Evolutionary conservation across 2,888 invertebrate species (phyloP).

Genomic region (Megastigmus dorsalis): DNA sequence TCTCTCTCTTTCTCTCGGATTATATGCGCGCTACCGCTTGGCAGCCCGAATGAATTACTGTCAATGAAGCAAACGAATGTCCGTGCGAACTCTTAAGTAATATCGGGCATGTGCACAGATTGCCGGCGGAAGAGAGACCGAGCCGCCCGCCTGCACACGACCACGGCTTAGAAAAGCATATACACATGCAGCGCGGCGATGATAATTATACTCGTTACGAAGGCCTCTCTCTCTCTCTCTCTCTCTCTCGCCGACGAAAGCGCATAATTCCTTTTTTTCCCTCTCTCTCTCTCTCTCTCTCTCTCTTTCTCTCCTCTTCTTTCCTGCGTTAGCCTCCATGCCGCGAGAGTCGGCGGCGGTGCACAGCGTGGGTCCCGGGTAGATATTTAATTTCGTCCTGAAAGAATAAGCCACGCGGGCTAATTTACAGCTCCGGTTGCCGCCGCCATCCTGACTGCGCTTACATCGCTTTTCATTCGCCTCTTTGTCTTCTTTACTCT

Average conservation of each 20-base stretch:
- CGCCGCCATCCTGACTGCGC: slow-evolving; percentile 55
- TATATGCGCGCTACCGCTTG: neutral
- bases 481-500: slow-evolving; percentile 47
- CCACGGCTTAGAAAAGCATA: slow-evolving; percentile 35
- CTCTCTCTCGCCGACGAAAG: too few relatives aligned
- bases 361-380: slow-evolving; percentile 69
- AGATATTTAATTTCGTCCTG: slow-evolving; percentile 69
- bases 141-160: neutral
- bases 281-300: slow-evolving; percentile 32
- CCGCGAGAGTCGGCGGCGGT: slow-evolving; percentile 46
- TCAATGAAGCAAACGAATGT: slow-evolving; percentile 17
- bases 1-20: too few relatives aligned
- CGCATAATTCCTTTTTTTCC: neutral
- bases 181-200: slow-evolving; percentile 50
- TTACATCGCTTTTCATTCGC: slow-evolving; percentile 53
- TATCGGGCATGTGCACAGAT: slow-evolving; percentile 5
- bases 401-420: slow-evolving; percentile 59
- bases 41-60: slow-evolving; percentile 7
- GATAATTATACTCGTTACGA: slow-evolving; percentile 70
- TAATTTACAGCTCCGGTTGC: slow-evolving; percentile 71
- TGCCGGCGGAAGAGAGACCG: slow-evolving; percentile 18
- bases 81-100: slow-evolving; percentile 37
- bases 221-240: slow-evolving; percentile 32
- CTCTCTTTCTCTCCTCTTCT: neutral
- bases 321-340: slow-evolving; percentile 30